Evolutionary conservation across 2,888 invertebrate genomes (phyloP).

Genomic region (Ormyrus nitidulus): DNA sequence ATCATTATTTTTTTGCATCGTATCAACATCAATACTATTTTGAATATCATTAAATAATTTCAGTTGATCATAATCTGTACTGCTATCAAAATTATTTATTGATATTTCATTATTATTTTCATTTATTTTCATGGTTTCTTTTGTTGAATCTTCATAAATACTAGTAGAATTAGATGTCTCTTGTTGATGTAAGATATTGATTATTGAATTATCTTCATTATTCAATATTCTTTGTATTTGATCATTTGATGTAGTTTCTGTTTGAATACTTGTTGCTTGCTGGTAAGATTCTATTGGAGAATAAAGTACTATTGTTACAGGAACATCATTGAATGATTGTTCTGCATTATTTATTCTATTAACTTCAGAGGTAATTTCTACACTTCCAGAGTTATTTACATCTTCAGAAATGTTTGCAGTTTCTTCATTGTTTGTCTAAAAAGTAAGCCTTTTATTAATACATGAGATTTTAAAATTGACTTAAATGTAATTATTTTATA

Average conservation of each 20-base stretch:
- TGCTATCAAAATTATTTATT: slow-evolving; percentile 26
- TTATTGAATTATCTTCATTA: slow-evolving; percentile 44
- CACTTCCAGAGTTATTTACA: slow-evolving; percentile 33
- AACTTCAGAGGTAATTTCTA: slow-evolving; percentile 40
- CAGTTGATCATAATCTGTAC: slow-evolving; percentile 50
- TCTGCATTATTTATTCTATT: slow-evolving; percentile 39
- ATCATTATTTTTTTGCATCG: slow-evolving; percentile 8
- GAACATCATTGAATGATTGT: slow-evolving; percentile 45
- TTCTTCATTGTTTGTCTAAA: slow-evolving; percentile 49
- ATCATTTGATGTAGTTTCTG: slow-evolving; percentile 26
- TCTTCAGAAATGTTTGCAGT: slow-evolving; percentile 31
- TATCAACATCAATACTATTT: slow-evolving; percentile 23
- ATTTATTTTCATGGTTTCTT: slow-evolving; percentile 15
- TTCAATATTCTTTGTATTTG: slow-evolving; percentile 47
- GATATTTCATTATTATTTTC: slow-evolving; percentile 29
- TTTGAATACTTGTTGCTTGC: slow-evolving; percentile 36
- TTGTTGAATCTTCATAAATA: slow-evolving; percentile 29
- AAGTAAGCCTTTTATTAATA: slow-evolving; percentile 11
- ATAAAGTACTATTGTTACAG: slow-evolving; percentile 56
- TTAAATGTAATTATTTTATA: slow-evolving; percentile 47
- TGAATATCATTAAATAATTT: slow-evolving; percentile 52
- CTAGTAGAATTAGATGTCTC: slow-evolving; percentile 13
- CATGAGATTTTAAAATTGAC: background rate
- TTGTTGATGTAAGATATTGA: slow-evolving; percentile 47
- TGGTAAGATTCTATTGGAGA: slow-evolving; percentile 50